Conservation (phyloP, 2,113 vertebrate species). For the Pyxicephalus adspersus region DNA sequence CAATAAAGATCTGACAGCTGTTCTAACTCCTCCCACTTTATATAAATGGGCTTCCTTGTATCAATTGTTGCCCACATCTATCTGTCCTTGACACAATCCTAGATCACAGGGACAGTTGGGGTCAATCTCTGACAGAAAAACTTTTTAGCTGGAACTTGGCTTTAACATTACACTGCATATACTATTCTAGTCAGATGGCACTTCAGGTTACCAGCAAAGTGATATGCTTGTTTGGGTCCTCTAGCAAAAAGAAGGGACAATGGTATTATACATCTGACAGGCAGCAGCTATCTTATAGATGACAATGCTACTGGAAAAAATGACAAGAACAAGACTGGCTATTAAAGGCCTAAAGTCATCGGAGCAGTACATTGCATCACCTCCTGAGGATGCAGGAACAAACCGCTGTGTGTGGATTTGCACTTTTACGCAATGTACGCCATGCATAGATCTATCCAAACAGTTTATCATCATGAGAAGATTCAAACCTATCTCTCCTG, state of each 20-base stretch:
- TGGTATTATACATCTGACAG: background rate
- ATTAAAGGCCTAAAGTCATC: constrained; percentile 41
- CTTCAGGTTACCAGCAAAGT: too few species aligned
- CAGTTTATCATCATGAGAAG: background rate
- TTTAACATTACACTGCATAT: too few species aligned
- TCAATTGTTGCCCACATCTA: too few species aligned
- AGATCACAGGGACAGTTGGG: too few species aligned
- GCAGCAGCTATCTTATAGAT: constrained; percentile 1
- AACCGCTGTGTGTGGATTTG: constrained; percentile 16
- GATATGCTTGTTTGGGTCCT: background rate
- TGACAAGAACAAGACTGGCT: constrained; percentile 32
- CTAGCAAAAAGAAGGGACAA: constrained; percentile 7
- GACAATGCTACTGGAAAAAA: background rate
- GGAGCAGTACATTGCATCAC: background rate
- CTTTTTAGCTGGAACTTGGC: too few species aligned
- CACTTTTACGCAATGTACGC: background rate
- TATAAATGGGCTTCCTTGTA: too few species aligned
- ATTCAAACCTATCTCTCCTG: background rate
- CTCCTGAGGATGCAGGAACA: constrained; percentile 12
- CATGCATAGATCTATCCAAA: background rate
- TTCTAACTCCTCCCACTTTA: too few species aligned
- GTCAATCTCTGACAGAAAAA: too few species aligned
- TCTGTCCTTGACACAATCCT: too few species aligned
- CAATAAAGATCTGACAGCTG: too few species aligned
- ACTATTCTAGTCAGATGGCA: too few species aligned